phyloP scores from a whole-genome alignment of 1,140 invertebrate genomes.

The Drosophila neocordata region DNA sequence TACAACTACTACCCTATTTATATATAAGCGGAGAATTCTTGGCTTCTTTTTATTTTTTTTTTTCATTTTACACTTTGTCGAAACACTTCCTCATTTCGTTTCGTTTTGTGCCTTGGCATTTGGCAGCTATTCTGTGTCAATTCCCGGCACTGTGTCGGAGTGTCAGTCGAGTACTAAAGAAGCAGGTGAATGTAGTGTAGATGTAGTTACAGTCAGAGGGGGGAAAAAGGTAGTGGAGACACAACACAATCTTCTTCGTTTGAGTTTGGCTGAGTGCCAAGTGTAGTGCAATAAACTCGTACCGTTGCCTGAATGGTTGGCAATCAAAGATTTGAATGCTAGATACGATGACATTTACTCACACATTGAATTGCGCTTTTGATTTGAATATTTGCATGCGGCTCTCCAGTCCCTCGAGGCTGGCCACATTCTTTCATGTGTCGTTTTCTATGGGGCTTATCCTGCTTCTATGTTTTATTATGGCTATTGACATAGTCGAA shows the following conservation, averaged over 20 bases:
- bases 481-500: conserved; percentile 70
- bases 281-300: conserved; percentile 79
- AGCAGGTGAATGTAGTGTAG: conserved; percentile 53
- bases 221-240: not conserved
- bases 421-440: conserved; percentile 55
- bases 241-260: not conserved
- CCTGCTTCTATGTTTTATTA: conserved; percentile 32
- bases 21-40: conserved; percentile 7
- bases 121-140: conserved; percentile 79
- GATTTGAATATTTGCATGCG: conserved; percentile 79
- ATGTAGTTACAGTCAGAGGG: not conserved
- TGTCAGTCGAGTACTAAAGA: conserved; percentile 58
- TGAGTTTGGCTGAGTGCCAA: conserved; percentile 67
- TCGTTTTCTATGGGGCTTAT: conserved; percentile 28
- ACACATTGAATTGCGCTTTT: conserved; percentile 79
- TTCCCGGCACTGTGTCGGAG: conserved; percentile 69
- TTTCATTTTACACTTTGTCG: conserved; percentile 32
- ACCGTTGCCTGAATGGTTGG: conserved; percentile 71
- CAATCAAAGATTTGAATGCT: conserved; percentile 81
- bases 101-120: conserved; percentile 73
- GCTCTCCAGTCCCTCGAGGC: conserved; percentile 19
- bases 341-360: conserved; percentile 82
- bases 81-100: conserved; percentile 80
- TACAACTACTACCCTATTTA: conserved; percentile 71
- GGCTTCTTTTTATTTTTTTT: conserved; percentile 16